Base-by-base conservation (phyloP, 2,113 vertebrate species). In the Copsychus sechellarum region DNA sequence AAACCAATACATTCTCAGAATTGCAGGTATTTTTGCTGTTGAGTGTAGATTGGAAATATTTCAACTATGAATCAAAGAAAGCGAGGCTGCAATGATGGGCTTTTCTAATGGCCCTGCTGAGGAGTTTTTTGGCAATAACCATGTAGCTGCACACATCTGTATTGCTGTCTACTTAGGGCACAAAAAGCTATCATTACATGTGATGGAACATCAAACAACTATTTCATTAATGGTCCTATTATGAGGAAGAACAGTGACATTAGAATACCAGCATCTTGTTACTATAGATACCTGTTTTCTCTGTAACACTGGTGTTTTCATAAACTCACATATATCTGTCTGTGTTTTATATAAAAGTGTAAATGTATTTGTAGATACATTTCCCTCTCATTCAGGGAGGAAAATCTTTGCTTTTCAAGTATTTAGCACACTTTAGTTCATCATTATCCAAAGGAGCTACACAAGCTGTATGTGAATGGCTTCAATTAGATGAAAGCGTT, bases 151-250 rank as follows among this genome's bases (percentile, higher is more conserved):
- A 60, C 47, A 43, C 17, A 47, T 70, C 43, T 29, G 64, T 70
- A 17, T 38, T 28, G 34, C 34, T 91, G 86, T 78, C 66, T 85
- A 76, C 53, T 87, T 95, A 90, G 12, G 14, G 66, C 90, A 91
- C 88, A 93, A 93, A 98, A 91, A 97, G 96, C 80, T 91, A 33
- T 94, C 95, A 92, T 96, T 96, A 96, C 58, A 71, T 73, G 89
- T 31, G 38, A 92, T 81, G 93, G 96, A 96, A 94, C 96, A 97
- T 97, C 96, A 97, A 97, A 93, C 96, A 86, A 95, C 95, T 91
- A 36, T 97, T 97, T 97, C 95, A 94, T 90, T 97, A 97, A 95
- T 96, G 95, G 94, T 16, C 70, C 92, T 66, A 67, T 95, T 97
- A 95, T 81, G 71, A 92, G 95, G 80, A 92, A 69, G 34, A 36